Conservation (phyloP, 2,113 vertebrate species). For the Larimichthys crocea region DNA sequence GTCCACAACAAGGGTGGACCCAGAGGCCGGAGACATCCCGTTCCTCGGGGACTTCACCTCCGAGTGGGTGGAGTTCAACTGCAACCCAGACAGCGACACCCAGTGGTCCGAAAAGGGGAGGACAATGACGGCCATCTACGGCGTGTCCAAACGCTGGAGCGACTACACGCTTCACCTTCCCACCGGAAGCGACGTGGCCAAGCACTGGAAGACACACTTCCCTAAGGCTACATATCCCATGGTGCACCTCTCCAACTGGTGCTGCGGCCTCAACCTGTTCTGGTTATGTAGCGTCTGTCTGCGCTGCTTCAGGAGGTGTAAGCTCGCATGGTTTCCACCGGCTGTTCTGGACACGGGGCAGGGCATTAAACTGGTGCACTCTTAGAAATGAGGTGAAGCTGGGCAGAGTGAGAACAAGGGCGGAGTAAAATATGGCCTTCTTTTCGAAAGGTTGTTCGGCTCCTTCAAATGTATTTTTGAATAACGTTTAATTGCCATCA, state of each 20-base stretch:
- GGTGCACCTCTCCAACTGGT: conserved; percentile 96
- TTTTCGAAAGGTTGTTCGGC: background rate
- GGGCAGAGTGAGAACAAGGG: background rate
- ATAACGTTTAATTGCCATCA: background rate
- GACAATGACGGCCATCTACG: conserved; percentile 85
- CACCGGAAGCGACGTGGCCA: conserved; percentile 93
- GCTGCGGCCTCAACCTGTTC: conserved; percentile 94
- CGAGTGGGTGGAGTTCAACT: conserved; percentile 98
- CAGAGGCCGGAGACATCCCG: conserved; percentile 76
- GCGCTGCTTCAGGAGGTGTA: conserved; percentile 93
- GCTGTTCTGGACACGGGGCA: conserved; percentile 95
- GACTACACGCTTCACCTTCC: conserved; percentile 96
- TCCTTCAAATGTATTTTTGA: background rate
- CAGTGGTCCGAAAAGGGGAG: conserved; percentile 91
- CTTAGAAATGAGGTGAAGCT: conserved; percentile 76
- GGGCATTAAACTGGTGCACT: conserved; percentile 96
- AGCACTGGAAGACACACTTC: conserved; percentile 97
- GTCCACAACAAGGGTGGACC: conserved; percentile 40
- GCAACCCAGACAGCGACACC: conserved; percentile 87
- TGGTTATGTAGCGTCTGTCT: conserved; percentile 92
- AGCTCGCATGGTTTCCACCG: conserved; percentile 97
- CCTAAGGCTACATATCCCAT: conserved; percentile 92
- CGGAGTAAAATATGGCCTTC: background rate
- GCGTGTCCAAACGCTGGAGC: conserved; percentile 94
- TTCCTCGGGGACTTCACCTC: conserved; percentile 94